These are phyloP conservation scores for Petroica traversi DNA, from an alignment of 2,113 vertebrate species.

Conservation along the genomic window DNA sequence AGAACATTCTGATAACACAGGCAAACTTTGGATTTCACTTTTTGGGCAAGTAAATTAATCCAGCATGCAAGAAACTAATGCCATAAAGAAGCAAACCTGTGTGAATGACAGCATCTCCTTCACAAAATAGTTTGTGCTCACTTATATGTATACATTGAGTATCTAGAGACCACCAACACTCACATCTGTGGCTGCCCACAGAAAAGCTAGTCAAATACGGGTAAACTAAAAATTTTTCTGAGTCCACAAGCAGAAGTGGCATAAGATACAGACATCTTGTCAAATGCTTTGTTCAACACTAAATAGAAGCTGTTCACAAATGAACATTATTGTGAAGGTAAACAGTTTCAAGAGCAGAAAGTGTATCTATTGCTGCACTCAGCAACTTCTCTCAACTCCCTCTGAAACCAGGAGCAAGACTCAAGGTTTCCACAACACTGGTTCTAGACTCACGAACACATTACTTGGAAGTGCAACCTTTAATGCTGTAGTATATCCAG, in stretches of 20 bases:
- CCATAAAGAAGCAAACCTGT: neutral
- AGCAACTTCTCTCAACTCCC: neutral
- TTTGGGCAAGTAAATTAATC: neutral
- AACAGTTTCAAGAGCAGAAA: neutral
- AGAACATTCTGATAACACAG: neutral
- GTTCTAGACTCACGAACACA: neutral
- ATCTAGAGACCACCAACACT: neutral
- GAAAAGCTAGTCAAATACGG: neutral
- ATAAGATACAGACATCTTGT: neutral
- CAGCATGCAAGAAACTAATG: neutral
- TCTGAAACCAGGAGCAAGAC: neutral
- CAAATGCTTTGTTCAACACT: neutral
- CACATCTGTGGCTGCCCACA: neutral
- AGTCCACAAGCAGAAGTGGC: neutral
- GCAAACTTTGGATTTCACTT: neutral
- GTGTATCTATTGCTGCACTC: neutral
- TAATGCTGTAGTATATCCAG: neutral
- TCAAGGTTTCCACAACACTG: neutral
- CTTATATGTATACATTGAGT: neutral
- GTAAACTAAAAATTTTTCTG: neutral
- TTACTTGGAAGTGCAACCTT: neutral
- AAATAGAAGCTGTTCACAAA: neutral
- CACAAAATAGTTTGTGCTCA: neutral
- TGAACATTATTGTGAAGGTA: neutral
- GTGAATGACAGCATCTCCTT: neutral